Base-by-base conservation (phyloP, 2,888 invertebrate species). In the Anoplius nigerrimus region DNA sequence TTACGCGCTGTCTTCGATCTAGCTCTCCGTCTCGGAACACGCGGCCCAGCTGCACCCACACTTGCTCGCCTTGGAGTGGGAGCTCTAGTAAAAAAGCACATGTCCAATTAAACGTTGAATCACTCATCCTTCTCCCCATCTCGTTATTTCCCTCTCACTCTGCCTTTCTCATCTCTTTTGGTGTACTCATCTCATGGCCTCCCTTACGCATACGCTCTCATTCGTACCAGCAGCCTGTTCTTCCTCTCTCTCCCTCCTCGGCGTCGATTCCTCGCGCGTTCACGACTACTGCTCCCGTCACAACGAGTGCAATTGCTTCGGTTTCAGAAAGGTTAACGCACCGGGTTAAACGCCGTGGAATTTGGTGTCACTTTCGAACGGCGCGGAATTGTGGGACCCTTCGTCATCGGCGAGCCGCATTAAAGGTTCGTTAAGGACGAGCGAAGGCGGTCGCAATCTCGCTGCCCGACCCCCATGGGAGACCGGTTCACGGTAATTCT, bases 221-320 rank as follows among this genome's bases (percentile, higher is more conserved):
- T n/a, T n/a, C n/a, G n/a, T n/a, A n/a, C n/a, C n/a, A n/a, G n/a
- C n/a, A n/a, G n/a, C n/a, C n/a, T n/a, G n/a, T n/a, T n/a, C n/a
- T 2, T 4, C 21, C 13, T 52, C 52, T 52, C 43, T 42, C 13
- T 56, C 43, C 65, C 18, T 34, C 8, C 15, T 42, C 56, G 16
- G 53, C 55, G 22, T n/a, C 34, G 34, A 34, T 34, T 13, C 34
- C 11, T 11, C 11, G 34, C 34, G 34, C 34, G 57, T 21, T 59
- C n/a, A n/a, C n/a, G 52, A 62, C 62, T 62, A 66, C 71, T 67
- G 76, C 71, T 72, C 80, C 65, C 74, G 78, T n/a, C n/a, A 73
- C 83, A 86, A 86, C 84, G 83, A 87, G 82, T 86, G 85, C 86
- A 87, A 88, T 88, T 88, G 86, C 85, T 82, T 80, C 81, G 82